Base-by-base conservation (phyloP, 2,888 invertebrate genomes). In the Rhimphoctona megacephalus region DNA sequence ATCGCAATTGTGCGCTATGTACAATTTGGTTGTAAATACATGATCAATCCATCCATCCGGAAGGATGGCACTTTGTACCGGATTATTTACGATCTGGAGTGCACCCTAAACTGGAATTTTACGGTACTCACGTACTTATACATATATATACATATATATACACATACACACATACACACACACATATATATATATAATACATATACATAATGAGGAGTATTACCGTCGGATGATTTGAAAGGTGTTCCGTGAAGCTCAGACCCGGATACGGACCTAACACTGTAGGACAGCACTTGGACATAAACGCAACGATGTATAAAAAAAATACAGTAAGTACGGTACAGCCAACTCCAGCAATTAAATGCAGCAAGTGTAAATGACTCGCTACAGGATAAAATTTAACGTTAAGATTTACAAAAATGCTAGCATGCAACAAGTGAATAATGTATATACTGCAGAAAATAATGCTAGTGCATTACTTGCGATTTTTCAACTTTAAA, bases 11-110 rank as follows among this genome's bases (percentile, higher is more conserved):
- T 52, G 33, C 30, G 49, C 19, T 19, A 49, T 8, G 39, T 33
- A 49, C 17, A 30, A 52, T 25, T 46, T 1, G 9, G 46, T 33
- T 49, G 33, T 46, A 46, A 76, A 74, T 74, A 39, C 19, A n/a
- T 49, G 49, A 67, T 54, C 22, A 43, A 76, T 77, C 33, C 25
- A 72, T 66, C 46, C 25, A 52, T 54, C 39, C 22, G 72, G 22
- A 70, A 36, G 72, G 74, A 86, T 76, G 82, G 66, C 85, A 85
- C 43, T 70, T 70, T 30, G 82, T 30, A 57, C 61, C 61, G 39
- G 43, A 69, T 69, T 76, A 76, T 74, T 87, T 86, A 87, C 84
- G 83, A 84, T 83, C 78, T 74, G 46, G 25, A 19, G 67, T 54
- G 30, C 46, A 57, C 74, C 74, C 74, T 81, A 74, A 76, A 81